Evolutionary conservation across 2,797 vertebrate species (phyloP).

Genomic region (Anomalospiza imberbis): DNA sequence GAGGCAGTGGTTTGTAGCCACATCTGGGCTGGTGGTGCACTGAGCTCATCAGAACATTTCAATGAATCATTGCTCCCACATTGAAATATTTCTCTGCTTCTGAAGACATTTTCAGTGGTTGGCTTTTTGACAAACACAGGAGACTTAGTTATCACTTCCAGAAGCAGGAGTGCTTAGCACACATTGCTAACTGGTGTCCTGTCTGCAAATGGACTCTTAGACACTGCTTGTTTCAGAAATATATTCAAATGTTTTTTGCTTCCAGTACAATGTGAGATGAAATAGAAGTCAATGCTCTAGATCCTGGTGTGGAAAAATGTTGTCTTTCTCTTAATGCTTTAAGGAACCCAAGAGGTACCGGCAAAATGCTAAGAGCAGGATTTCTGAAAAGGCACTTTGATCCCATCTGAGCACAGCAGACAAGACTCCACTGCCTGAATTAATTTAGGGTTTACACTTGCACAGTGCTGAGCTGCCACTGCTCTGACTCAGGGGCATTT

Average conservation of each 20-base stretch:
- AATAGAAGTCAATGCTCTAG: neutral
- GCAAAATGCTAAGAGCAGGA: neutral
- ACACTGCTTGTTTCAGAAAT: neutral
- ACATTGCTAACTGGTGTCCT: neutral
- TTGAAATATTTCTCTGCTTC: neutral
- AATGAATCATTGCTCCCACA: slow-evolving; percentile 16
- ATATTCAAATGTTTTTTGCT: neutral
- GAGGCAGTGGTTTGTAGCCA: neutral
- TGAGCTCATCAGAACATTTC: slow-evolving; percentile 4
- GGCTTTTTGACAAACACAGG: neutral
- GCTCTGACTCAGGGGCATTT: slow-evolving; percentile 13
- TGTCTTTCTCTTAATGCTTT: neutral
- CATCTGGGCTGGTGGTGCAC: neutral
- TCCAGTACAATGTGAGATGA: neutral
- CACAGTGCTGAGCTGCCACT: neutral
- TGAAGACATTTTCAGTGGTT: neutral
- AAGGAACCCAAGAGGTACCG: neutral
- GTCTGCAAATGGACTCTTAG: neutral
- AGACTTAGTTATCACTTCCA: neutral
- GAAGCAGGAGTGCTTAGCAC: neutral
- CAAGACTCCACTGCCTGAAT: neutral
- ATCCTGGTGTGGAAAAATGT: neutral
- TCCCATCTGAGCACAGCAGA: neutral
- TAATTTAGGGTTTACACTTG: slow-evolving; percentile 22
- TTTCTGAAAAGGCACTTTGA: neutral